Conservation (phyloP, 2,797 vertebrate genomes). For the Acomys russatus region DNA sequence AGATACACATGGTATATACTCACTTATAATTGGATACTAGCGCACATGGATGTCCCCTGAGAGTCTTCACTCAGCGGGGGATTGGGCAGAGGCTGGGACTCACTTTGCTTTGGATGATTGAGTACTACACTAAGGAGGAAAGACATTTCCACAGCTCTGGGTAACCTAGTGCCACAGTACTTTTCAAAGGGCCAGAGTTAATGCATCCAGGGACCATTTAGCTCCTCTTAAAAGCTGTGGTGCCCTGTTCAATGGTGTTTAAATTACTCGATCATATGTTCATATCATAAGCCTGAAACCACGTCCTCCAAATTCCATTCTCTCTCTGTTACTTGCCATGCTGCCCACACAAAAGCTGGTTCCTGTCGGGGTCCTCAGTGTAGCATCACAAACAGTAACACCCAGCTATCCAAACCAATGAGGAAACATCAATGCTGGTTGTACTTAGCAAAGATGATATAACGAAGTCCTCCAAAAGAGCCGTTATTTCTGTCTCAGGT, state of each 20-base stretch:
- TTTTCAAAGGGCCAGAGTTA: not conserved
- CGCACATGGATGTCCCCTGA: no score
- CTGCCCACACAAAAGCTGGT: not conserved
- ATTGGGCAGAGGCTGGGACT: no score
- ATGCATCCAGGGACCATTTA: not conserved
- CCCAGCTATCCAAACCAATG: not conserved
- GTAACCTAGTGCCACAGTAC: slow-evolving; percentile 12
- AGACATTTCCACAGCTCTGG: not conserved
- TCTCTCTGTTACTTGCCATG: not conserved
- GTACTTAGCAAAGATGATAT: not conserved
- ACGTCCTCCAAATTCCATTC: not conserved
- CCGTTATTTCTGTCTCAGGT: not conserved
- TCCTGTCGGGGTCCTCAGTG: not conserved
- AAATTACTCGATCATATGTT: not conserved
- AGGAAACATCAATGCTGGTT: not conserved
- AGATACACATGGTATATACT: no score
- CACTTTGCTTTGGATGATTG: not conserved
- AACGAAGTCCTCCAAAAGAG: not conserved
- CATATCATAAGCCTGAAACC: slow-evolving; percentile 41
- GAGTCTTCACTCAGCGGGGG: no score
- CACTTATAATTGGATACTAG: no score
- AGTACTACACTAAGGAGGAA: not conserved
- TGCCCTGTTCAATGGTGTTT: not conserved
- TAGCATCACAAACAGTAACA: not conserved
- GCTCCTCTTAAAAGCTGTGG: slow-evolving; percentile 45